phyloP scores from a whole-genome alignment of 35 echinoderm and acorn worm genomes.

The Heliocidaris tuberculata region DNA sequence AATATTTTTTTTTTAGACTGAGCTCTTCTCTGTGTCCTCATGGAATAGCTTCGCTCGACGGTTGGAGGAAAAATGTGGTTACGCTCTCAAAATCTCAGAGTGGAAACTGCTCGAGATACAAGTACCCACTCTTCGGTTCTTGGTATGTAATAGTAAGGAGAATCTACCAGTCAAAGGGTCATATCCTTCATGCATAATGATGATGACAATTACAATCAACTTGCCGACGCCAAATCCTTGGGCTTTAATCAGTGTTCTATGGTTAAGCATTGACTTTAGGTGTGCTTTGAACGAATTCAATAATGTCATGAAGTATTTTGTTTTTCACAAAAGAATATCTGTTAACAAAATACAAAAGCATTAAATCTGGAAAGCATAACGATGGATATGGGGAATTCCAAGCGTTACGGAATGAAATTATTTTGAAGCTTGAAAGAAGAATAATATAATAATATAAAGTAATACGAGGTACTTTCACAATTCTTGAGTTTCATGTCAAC shows the following conservation, averaged over 20 bases:
- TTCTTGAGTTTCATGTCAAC: too few species aligned
- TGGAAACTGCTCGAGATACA: neutral
- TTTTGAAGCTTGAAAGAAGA: too few species aligned
- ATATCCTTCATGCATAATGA: slow-evolving; percentile 11
- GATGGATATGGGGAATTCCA: too few species aligned
- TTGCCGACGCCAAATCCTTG: neutral
- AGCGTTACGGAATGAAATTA: too few species aligned
- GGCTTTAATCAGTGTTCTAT: neutral
- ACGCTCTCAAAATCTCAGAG: neutral
- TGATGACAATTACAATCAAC: neutral
- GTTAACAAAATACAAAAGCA: neutral
- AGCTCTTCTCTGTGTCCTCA: neutral
- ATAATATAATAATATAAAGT: too few species aligned
- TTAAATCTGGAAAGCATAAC: neutral
- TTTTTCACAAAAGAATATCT: neutral
- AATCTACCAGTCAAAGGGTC: neutral
- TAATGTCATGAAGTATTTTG: slow-evolving; percentile 18
- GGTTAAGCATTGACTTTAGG: neutral
- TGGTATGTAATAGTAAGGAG: slow-evolving; percentile 12
- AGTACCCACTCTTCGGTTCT: neutral
- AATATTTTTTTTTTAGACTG: neutral
- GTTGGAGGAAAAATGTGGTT: neutral
- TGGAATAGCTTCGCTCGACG: neutral
- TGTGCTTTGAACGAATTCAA: neutral
- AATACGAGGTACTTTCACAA: too few species aligned